Conservation (phyloP, 1,140 invertebrate genomes). For the Proctacanthus coquilletti region DNA sequence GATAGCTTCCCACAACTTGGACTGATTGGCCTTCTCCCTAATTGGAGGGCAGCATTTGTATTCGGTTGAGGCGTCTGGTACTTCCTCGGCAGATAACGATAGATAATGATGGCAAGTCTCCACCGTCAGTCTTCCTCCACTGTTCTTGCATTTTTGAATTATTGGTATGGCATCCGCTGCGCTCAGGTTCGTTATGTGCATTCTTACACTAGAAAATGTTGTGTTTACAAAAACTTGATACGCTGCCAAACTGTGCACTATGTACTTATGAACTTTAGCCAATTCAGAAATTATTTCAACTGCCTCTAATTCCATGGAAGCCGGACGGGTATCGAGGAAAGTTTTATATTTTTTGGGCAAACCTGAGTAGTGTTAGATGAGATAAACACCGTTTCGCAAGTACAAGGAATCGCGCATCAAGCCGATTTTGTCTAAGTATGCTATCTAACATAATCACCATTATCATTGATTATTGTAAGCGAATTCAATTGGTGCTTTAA, state of each 20-base stretch:
- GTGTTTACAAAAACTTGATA: neutral
- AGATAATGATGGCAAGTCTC: conserved; percentile 64
- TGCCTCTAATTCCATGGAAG: conserved; percentile 48
- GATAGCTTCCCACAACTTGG: conserved; percentile 44
- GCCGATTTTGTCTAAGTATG: too few relatives aligned
- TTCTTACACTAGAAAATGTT: conserved; percentile 35
- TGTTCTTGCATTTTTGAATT: conserved; percentile 29
- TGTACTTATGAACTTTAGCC: conserved; percentile 39
- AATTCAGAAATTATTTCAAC: conserved; percentile 40
- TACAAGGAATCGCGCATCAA: too few relatives aligned
- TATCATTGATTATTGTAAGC: too few relatives aligned
- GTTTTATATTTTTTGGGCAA: conserved; percentile 42
- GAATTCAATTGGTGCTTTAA: too few relatives aligned
- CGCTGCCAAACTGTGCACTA: neutral
- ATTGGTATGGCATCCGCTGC: conserved; percentile 38
- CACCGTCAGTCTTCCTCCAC: conserved; percentile 37
- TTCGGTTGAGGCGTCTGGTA: conserved; percentile 43
- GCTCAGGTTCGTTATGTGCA: conserved; percentile 60
- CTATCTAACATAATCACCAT: too few relatives aligned
- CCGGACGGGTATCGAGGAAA: conserved; percentile 45
- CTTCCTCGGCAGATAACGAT: conserved; percentile 41
- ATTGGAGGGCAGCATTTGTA: conserved; percentile 61
- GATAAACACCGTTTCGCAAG: too few relatives aligned
- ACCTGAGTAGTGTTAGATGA: conserved; percentile 10
- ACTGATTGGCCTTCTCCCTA: conserved; percentile 41